A percentile compares a stretch with the other conserved stretches of the same genome.
phyloP scores from a whole-genome alignment of 2,113 vertebrate genomes.

The Gavialis gangeticus region DNA sequence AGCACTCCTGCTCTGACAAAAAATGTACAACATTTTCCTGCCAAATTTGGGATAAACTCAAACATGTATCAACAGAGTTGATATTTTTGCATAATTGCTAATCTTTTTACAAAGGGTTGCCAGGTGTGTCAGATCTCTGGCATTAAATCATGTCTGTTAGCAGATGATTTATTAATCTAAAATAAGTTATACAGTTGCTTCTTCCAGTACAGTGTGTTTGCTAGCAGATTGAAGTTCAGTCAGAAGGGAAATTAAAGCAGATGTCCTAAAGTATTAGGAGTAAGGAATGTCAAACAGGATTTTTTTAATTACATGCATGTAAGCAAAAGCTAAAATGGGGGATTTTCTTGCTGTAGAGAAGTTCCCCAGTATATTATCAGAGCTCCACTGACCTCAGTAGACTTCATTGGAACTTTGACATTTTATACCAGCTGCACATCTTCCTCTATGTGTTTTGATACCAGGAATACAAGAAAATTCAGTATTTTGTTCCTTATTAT shows the following conservation, averaged over 20 bases:
- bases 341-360: background rate
- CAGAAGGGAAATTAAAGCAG: constrained; percentile 3
- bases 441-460: background rate
- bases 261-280: background rate
- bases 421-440: background rate
- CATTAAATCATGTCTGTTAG: constrained; percentile 15
- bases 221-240: background rate
- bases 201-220: background rate
- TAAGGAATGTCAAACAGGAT: constrained; percentile 11
- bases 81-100: accelerated
- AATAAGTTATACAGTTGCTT: constrained; percentile 16
- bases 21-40: constrained; percentile 7
- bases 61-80: constrained; percentile 22
- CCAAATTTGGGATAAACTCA: constrained; percentile 15
- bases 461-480: background rate
- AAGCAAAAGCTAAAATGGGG: background rate
- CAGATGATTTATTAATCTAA: background rate
- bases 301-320: background rate
- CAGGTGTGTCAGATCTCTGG: constrained; percentile 4
- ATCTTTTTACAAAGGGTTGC: background rate
- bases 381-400: background rate
- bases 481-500: background rate
- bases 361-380: background rate
- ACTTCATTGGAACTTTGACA: background rate
- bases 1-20: background rate